phyloP scores from a whole-genome alignment of 2,888 invertebrate genomes.

The Synergus umbraculus region DNA sequence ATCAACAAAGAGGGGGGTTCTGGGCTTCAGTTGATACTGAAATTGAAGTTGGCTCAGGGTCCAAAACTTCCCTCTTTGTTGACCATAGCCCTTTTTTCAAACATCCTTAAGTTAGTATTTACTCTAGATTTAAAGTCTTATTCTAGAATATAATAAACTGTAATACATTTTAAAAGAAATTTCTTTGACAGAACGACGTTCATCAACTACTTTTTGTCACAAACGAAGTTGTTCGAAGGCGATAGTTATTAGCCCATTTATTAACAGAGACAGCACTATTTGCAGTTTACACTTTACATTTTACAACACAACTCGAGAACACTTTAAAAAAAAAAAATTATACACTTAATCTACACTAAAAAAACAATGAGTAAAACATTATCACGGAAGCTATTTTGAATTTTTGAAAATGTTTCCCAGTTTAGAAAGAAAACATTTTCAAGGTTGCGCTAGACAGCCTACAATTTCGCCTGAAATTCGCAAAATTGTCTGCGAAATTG shows the following conservation, averaged over 20 bases:
- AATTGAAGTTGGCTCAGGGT: too few species aligned
- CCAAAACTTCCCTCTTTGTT: too few species aligned
- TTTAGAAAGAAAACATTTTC: constrained; percentile 1
- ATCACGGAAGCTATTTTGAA: background rate
- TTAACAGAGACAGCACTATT: background rate
- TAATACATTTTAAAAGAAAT: background rate
- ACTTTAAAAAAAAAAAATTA: constrained; percentile 7
- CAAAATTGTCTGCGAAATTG: background rate
- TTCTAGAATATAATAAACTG: background rate
- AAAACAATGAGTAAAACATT: background rate
- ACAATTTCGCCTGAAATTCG: background rate
- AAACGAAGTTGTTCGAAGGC: constrained; percentile 3
- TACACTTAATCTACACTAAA: background rate
- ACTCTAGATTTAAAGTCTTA: background rate
- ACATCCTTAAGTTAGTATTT: background rate
- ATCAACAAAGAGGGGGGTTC: too few species aligned
- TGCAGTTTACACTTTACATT: constrained; percentile 12
- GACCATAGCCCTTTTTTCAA: too few species aligned
- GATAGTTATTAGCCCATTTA: constrained; percentile 1
- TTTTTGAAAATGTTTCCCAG: constrained; percentile 13
- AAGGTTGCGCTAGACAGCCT: background rate
- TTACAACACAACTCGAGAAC: constrained; percentile 23
- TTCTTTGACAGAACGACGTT: background rate
- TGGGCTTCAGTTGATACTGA: too few species aligned
- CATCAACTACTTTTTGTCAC: background rate